Conservation (phyloP, 2,888 invertebrate genomes). For the Microctonus hyperodae region DNA sequence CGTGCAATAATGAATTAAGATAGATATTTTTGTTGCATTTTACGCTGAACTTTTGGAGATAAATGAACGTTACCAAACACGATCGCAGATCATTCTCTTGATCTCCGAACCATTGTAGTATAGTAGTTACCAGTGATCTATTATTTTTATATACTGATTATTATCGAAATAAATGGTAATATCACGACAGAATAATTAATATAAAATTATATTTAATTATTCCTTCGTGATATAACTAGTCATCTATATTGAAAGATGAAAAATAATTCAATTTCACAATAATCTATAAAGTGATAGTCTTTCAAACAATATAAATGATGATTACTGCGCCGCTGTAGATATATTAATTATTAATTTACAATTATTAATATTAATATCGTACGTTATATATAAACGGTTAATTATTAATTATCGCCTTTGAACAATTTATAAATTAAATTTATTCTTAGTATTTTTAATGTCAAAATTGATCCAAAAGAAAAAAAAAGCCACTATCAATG, state of each 20-base stretch:
- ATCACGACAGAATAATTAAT: not conserved
- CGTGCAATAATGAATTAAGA: not conserved
- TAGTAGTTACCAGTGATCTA: slow-evolving; percentile 51
- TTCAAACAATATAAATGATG: not conserved
- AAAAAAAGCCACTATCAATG: not conserved
- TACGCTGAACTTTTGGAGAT: slow-evolving; percentile 20
- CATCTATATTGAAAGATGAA: slow-evolving; percentile 19
- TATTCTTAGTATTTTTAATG: not conserved
- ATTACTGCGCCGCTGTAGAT: not conserved
- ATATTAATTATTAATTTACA: not conserved
- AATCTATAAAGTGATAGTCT: not conserved
- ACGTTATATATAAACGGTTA: not conserved
- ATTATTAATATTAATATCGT: not conserved
- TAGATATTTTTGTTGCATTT: not conserved
- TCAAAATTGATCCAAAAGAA: not conserved
- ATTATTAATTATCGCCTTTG: not conserved
- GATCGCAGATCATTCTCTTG: slow-evolving; percentile 56
- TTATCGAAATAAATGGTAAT: slow-evolving; percentile 36
- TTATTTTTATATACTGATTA: slow-evolving; percentile 57
- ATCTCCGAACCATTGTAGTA: slow-evolving; percentile 60
- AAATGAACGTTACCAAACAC: slow-evolving; percentile 57
- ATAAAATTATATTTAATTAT: not conserved
- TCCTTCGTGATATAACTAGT: not conserved
- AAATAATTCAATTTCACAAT: not conserved
- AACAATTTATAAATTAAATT: not conserved